A percentile compares a stretch with the other conserved stretches of the same genome.
phyloP scores from a whole-genome alignment of 2,113 vertebrate species.

The Myocastor coypus region DNA sequence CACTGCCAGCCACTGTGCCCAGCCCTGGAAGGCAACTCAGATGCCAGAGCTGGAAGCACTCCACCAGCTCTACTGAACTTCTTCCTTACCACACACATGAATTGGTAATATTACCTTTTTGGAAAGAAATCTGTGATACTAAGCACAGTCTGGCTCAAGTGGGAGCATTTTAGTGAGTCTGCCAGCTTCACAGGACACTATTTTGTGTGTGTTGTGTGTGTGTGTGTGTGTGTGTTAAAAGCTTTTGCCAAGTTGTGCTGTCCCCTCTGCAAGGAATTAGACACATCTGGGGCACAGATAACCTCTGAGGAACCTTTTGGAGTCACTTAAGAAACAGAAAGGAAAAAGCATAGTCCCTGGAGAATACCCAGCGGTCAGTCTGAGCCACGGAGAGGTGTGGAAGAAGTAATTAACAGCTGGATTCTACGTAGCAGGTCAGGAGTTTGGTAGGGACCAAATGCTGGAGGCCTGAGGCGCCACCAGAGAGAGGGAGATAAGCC shows the following conservation, averaged over 20 bases:
- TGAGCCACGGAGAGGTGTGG: background rate
- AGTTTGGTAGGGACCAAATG: constrained; percentile 31
- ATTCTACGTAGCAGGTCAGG: background rate
- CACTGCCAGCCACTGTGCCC: fast-evolving
- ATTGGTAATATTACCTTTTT: background rate
- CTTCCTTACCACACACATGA: background rate
- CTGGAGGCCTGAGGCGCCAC: background rate
- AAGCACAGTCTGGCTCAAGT: background rate
- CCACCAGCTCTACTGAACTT: background rate
- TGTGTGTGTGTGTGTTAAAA: background rate
- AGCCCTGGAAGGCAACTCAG: background rate
- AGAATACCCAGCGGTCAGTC: background rate
- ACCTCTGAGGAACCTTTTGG: background rate
- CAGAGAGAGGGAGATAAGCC: background rate
- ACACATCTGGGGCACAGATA: background rate
- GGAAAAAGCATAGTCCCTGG: background rate
- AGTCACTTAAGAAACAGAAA: constrained; percentile 1
- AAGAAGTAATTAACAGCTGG: background rate
- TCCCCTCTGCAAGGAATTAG: background rate
- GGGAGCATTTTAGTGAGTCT: background rate
- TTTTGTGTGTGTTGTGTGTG: too few species aligned
- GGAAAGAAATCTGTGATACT: background rate
- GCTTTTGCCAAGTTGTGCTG: background rate
- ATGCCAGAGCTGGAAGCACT: background rate
- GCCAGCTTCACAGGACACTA: background rate